Percentiles rank a stretch among this genome's conserved stretches.
Conservation (phyloP, 2,888 invertebrate genomes). For the Sthenelais limicola region DNA sequence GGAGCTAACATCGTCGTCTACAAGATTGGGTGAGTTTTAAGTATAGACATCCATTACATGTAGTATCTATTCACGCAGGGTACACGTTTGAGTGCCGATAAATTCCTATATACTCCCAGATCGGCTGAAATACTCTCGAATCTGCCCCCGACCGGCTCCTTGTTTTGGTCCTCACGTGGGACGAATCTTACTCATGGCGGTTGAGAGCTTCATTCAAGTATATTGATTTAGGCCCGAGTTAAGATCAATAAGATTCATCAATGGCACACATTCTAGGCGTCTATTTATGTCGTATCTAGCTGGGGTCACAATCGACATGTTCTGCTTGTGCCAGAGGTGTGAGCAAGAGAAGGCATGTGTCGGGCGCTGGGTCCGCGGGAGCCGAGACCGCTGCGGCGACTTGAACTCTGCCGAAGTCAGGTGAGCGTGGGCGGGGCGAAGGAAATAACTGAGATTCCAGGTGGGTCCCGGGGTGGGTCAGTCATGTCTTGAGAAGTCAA, state of each 20-base stretch:
- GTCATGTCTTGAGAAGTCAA: no score
- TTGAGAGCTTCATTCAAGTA: slow-evolving; percentile 28
- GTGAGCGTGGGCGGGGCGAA: neutral
- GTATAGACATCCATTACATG: no score
- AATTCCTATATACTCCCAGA: neutral
- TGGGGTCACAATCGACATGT: slow-evolving; percentile 19
- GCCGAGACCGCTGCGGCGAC: neutral
- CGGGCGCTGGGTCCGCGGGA: neutral
- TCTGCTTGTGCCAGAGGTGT: neutral
- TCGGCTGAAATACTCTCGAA: neutral
- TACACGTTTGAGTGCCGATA: no score
- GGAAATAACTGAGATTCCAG: no score
- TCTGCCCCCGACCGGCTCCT: neutral
- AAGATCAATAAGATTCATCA: slow-evolving; percentile 40
- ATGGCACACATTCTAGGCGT: slow-evolving; percentile 25
- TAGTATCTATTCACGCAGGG: no score
- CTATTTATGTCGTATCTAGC: slow-evolving; percentile 6
- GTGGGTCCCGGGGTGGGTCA: no score
- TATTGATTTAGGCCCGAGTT: slow-evolving; percentile 22
- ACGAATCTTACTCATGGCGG: neutral
- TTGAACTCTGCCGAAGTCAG: neutral
- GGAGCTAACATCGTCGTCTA: slow-evolving; percentile 26
- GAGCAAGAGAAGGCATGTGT: neutral
- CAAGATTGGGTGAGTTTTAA: slow-evolving; percentile 18
- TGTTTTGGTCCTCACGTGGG: slow-evolving; percentile 33